A percentile compares a stretch with the other conserved stretches of the same genome.
These are phyloP conservation scores for Pseudochirops cupreus DNA, from an alignment of 2,797 vertebrate genomes.

Conservation along the genomic window DNA sequence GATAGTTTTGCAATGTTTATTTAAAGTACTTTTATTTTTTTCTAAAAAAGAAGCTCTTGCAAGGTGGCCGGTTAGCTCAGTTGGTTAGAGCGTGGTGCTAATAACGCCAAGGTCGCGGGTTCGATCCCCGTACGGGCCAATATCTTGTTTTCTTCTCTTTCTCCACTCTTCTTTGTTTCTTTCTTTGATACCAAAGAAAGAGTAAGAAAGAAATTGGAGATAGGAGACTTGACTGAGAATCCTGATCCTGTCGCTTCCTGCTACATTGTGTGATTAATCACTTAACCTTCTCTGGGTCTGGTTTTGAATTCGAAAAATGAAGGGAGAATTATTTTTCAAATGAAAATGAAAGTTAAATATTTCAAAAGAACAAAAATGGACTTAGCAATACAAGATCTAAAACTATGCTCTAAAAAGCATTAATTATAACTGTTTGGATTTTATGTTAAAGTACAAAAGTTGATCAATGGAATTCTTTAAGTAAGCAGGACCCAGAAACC, in stretches of 20 bases:
- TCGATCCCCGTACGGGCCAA: neutral
- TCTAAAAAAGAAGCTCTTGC: accelerated
- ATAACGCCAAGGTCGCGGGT: neutral
- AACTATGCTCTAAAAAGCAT: neutral
- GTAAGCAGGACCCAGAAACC: neutral
- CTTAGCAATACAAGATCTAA: neutral
- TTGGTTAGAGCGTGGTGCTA: neutral
- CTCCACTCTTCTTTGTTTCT: neutral
- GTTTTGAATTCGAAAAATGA: neutral
- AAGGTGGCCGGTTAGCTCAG: neutral
- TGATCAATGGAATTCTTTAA: neutral
- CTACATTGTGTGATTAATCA: neutral
- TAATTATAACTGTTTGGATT: neutral
- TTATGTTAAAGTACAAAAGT: neutral
- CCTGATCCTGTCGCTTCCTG: too few relatives aligned
- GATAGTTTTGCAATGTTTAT: neutral
- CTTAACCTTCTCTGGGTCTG: neutral
- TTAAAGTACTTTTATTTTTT: neutral
- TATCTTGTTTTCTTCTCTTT: accelerated
- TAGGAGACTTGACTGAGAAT: neutral
- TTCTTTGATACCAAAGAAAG: neutral
- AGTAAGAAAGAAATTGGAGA: neutral
- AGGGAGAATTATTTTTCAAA: neutral
- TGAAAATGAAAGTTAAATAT: neutral
- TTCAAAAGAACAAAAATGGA: neutral